phyloP scores from a whole-genome alignment of 2,113 vertebrate species.

The Chaetops frenatus region DNA sequence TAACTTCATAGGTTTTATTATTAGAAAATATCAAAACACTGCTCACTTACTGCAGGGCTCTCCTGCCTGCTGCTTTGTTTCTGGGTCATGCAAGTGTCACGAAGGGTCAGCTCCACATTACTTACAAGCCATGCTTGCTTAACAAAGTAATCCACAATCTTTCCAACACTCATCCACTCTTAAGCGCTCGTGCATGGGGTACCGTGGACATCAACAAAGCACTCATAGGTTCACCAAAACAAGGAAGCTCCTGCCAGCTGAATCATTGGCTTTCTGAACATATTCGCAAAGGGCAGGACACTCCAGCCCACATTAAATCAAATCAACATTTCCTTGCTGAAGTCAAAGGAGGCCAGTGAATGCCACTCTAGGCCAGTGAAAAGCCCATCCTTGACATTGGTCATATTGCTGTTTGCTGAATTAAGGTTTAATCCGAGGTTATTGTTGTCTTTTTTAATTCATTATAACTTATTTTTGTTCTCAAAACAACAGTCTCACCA shows the following conservation, averaged over 20 bases:
- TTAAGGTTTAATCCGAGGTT: neutral
- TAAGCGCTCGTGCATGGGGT: neutral
- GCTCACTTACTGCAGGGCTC: constrained; percentile 38
- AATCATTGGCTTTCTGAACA: neutral
- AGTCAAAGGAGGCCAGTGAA: neutral
- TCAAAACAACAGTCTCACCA: neutral
- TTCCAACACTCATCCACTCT: neutral
- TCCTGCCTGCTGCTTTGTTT: constrained; percentile 56
- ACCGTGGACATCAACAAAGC: neutral
- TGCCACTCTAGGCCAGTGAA: neutral
- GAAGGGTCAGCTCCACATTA: constrained; percentile 42
- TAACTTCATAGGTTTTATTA: constrained; percentile 58
- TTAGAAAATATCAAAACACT: constrained; percentile 59
- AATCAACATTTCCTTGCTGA: neutral
- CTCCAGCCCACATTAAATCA: neutral
- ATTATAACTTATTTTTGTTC: neutral
- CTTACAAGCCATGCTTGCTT: constrained; percentile 45
- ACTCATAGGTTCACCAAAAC: neutral
- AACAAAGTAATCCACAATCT: constrained; percentile 48
- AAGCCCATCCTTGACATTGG: neutral
- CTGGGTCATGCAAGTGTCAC: constrained; percentile 49
- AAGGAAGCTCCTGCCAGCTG: neutral
- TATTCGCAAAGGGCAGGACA: neutral
- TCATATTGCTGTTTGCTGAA: neutral
- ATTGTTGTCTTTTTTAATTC: neutral